Base-by-base conservation (phyloP, 2,113 vertebrate genomes). In the Ptyas mucosa region DNA sequence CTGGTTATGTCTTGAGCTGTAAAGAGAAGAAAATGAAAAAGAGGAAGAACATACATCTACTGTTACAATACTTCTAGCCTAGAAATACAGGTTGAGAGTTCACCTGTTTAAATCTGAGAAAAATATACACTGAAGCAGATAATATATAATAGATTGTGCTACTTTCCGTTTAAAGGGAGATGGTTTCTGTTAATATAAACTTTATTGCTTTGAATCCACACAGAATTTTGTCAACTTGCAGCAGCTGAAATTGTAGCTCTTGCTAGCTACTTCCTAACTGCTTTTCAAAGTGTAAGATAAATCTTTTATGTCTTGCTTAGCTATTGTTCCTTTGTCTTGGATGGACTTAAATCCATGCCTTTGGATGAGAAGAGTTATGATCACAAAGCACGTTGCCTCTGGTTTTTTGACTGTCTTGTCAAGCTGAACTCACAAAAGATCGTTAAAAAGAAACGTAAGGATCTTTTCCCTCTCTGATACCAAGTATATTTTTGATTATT, bases 401-500 rank as follows among this genome's bases (percentile, higher is more conserved):
- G 98, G 98, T 99, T 98, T 93, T 96, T 99, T 85, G 97, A 98
- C 24, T 95, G 97, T 52, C 98, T 99, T 34, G 94, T 99, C 91
- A 98, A 96, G 95, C 96, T 99, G 93, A 97, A 97, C 39, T 95
- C 93, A 3, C 95, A 98, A 94, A 98, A 94, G 94, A 95, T 93
- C 58, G 94, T 99, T 89, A 97, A 94, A 91, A 97, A 96, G 61
- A 99, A 98, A 95, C 94, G 99, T 99, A 97, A 99, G 98, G 96
- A 11, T 95, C 90, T 94, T 81, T 64, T 54, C 2, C 26, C 8
- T 55, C 3, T 51, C n/a, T 58, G 24, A 20, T 49, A 5, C 3
- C 46, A 29, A 34, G 3, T 34, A 46, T 64, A 46, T 52, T 85
- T 15, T 57, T 20, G 29, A n/a, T 69, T 69, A 69, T 69, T 69